These are phyloP conservation scores for Ceratina australensis DNA, from an alignment of 1,140 invertebrate genomes.

Conservation along the genomic window DNA sequence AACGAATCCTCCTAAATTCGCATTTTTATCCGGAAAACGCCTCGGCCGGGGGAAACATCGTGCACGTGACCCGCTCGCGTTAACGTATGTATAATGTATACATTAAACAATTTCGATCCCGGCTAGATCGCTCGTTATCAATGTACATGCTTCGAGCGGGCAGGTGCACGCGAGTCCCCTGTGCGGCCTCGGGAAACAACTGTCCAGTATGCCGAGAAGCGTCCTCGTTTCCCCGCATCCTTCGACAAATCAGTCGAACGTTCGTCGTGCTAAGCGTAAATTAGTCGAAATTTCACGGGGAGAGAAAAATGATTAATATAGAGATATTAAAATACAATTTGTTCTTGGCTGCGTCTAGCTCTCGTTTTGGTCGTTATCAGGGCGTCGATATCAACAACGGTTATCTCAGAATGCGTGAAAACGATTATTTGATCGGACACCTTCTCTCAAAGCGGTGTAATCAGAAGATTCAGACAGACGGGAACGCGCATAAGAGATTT, in stretches of 20 bases:
- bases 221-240: background rate
- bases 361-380: background rate
- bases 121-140: background rate
- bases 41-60: background rate
- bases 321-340: background rate
- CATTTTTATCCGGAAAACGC: background rate
- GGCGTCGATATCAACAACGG: too few relatives aligned
- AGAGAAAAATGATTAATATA: background rate
- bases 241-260: background rate
- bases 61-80: constrained; percentile 7
- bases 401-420: background rate
- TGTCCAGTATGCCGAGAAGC: background rate
- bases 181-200: background rate
- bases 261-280: background rate
- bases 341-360: background rate
- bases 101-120: constrained; percentile 29
- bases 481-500: constrained; percentile 51
- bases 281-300: background rate
- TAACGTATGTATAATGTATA: constrained; percentile 21
- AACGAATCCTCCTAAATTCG: constrained; percentile 38
- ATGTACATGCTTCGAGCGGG: constrained; percentile 23
- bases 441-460: constrained; percentile 25
- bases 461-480: constrained; percentile 45
- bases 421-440: constrained; percentile 10
- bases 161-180: constrained; percentile 6